Evolutionary conservation across 2,888 invertebrate genomes (phyloP).

Genomic region (Epistrophella euchroma): DNA sequence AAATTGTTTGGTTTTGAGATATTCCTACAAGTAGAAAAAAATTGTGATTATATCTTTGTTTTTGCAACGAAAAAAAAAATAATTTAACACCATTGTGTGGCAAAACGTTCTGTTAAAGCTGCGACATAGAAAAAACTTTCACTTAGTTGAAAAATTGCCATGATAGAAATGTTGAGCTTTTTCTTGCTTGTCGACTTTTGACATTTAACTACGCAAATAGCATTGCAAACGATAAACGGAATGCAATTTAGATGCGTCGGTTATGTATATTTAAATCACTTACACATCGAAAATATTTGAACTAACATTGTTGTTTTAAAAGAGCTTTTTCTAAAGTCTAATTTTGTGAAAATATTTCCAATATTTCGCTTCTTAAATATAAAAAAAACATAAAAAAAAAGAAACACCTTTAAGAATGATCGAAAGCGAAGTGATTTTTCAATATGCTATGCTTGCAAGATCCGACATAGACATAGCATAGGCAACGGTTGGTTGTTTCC

Average conservation of each 20-base stretch:
- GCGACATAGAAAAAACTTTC: not conserved
- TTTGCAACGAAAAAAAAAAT: too few species aligned
- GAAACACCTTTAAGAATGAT: slow-evolving; percentile 5
- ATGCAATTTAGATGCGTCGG: not conserved
- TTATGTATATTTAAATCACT: too few species aligned
- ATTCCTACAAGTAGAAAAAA: too few species aligned
- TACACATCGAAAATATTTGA: not conserved
- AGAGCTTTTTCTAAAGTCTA: not conserved
- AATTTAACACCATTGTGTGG: too few species aligned
- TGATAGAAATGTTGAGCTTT: not conserved
- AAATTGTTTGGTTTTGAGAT: too few species aligned
- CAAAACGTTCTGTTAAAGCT: not conserved
- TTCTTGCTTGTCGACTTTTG: not conserved
- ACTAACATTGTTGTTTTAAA: not conserved
- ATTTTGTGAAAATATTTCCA: not conserved
- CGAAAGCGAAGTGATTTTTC: slow-evolving; percentile 18
- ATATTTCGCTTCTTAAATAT: not conserved
- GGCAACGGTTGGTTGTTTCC: slow-evolving; percentile 39
- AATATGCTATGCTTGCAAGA: slow-evolving; percentile 24
- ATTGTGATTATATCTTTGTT: too few species aligned
- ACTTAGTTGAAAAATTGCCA: not conserved
- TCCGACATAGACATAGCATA: slow-evolving; percentile 48
- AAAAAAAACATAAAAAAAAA: not conserved
- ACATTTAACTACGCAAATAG: not conserved
- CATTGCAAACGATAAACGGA: not conserved